A percentile compares a stretch with the other conserved stretches of the same genome.
These are phyloP conservation scores for Tringa solitaria DNA, from an alignment of 2,113 vertebrate species.

Conservation along the genomic window DNA sequence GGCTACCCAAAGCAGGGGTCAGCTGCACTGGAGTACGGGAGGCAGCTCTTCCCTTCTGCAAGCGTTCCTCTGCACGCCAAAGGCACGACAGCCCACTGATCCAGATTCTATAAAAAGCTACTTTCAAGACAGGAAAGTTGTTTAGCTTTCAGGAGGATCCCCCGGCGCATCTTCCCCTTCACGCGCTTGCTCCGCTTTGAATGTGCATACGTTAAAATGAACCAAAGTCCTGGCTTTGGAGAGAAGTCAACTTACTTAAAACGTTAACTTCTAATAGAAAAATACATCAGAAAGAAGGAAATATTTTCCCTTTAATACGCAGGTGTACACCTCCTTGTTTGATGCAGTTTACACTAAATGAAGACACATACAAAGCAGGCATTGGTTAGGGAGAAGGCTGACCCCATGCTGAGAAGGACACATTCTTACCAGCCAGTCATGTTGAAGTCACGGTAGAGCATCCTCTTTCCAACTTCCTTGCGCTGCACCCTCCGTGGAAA, in stretches of 20 bases:
- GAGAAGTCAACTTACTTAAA: not conserved
- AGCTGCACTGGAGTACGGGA: not conserved
- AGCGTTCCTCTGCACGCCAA: accelerated
- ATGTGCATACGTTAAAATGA: not conserved
- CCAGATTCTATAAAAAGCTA: not conserved
- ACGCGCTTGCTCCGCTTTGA: not conserved
- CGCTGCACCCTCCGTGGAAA: constrained; percentile 95
- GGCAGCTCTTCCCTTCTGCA: not conserved
- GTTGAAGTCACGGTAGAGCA: constrained; percentile 96
- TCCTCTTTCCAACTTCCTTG: constrained; percentile 96
- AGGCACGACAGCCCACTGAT: not conserved
- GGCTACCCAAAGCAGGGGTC: not conserved
- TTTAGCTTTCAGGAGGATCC: not conserved
- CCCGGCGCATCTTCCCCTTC: not conserved
- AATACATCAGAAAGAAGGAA: not conserved
- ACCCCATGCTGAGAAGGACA: not conserved
- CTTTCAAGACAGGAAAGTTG: not conserved
- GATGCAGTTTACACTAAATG: not conserved
- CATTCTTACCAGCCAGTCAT: constrained; percentile 94
- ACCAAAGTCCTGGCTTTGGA: not conserved
- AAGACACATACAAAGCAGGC: not conserved
- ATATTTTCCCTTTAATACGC: not conserved
- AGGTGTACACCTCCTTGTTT: not conserved
- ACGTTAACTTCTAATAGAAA: not conserved
- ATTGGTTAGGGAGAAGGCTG: not conserved